Percentiles rank a stretch among this genome's conserved stretches.
phyloP scores from a whole-genome alignment of 2,113 vertebrate species.

The Benitochromis conjunctus region DNA sequence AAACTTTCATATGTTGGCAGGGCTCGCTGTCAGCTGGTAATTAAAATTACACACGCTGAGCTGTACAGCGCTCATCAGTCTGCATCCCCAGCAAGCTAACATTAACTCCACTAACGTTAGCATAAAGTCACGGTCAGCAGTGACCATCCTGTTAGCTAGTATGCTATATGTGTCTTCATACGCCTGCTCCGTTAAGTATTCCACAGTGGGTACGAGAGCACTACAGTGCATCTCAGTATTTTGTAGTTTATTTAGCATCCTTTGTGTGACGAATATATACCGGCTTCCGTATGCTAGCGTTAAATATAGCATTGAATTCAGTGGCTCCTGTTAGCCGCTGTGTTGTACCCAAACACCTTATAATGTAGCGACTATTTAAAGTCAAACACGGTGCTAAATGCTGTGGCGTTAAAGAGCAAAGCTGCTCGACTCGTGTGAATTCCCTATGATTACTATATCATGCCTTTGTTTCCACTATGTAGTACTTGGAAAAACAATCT shows the following conservation, averaged over 20 bases:
- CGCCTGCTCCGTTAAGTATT: neutral
- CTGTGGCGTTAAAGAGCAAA: neutral
- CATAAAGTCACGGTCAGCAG: neutral
- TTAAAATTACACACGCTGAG: neutral
- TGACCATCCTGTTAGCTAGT: neutral
- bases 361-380: neutral
- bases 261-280: neutral
- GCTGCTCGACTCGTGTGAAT: neutral
- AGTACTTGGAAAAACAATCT: neutral
- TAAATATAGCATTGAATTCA: neutral
- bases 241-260: neutral
- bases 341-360: neutral
- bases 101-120: conserved; percentile 13
- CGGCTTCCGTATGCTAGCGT: neutral
- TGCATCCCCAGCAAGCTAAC: conserved; percentile 25
- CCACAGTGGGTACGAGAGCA: neutral
- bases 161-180: neutral
- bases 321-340: neutral
- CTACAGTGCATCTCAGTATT: neutral
- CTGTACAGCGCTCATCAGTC: neutral
- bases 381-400: neutral
- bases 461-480: neutral
- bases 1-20: conserved; percentile 64
- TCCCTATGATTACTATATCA: too few species aligned
- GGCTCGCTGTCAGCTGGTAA: conserved; percentile 21